Conservation (phyloP, 2,888 invertebrate genomes). For the Caenorhabditis sinica region DNA sequence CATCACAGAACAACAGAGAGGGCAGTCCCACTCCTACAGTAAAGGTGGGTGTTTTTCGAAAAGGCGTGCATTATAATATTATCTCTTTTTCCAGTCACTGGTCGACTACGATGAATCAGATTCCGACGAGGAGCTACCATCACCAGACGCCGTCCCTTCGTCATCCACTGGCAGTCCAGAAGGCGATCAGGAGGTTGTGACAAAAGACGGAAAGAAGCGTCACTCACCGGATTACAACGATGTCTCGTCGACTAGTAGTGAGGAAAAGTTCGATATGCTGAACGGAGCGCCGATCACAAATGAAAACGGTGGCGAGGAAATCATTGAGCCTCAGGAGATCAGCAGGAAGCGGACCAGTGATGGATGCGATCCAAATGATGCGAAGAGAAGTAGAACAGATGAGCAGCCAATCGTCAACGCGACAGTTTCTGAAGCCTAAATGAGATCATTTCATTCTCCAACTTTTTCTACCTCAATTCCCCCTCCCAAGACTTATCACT, state of each 20-base stretch:
- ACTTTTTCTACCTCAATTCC: conserved; percentile 16
- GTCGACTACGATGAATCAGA: conserved; percentile 77
- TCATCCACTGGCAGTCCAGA: conserved; percentile 75
- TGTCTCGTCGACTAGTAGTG: conserved; percentile 64
- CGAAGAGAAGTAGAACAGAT: conserved; percentile 52
- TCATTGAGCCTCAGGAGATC: neutral
- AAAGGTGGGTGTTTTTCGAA: conserved; percentile 29
- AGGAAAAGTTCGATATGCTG: conserved; percentile 42
- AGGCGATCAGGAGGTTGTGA: conserved; percentile 45
- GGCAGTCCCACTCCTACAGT: conserved; percentile 59
- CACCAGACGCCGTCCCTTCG: conserved; percentile 69
- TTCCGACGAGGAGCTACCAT: conserved; percentile 67
- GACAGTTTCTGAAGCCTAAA: conserved; percentile 39
- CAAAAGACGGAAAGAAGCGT: conserved; percentile 31
- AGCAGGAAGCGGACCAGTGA: conserved; percentile 55
- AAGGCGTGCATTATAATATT: neutral
- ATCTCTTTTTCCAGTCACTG: conserved; percentile 62
- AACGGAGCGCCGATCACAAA: conserved; percentile 1
- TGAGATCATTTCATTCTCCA: neutral
- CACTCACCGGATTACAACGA: conserved; percentile 64
- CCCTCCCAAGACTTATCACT: conserved; percentile 19
- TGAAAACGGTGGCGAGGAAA: conserved; percentile 16
- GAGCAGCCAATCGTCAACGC: neutral
- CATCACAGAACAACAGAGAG: conserved; percentile 70
- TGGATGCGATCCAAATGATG: conserved; percentile 46